Evolutionary conservation across 2,797 vertebrate genomes (phyloP).

Genomic region (Leptodactylus fallax): DNA sequence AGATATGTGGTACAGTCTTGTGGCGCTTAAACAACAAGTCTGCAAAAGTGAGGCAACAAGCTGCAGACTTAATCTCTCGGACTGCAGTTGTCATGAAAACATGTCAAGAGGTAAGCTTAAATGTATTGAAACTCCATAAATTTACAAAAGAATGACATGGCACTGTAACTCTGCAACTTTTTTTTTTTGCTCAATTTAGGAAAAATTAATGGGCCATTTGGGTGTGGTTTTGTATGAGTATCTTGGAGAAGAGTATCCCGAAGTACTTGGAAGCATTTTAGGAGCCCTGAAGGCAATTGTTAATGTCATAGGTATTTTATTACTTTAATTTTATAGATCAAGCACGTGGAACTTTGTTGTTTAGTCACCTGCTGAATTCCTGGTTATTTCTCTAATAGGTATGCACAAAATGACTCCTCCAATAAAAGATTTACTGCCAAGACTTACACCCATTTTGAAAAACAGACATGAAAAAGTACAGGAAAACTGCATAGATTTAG

Average conservation of each 20-base stretch:
- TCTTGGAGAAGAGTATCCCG: constrained; percentile 98
- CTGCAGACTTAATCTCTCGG: constrained; percentile 96
- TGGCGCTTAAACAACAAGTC: constrained; percentile 99
- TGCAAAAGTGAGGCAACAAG: constrained; percentile 97
- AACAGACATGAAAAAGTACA: constrained; percentile 99
- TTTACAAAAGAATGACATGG: background rate
- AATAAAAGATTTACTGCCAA: constrained; percentile 96
- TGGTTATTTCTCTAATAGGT: constrained; percentile 74
- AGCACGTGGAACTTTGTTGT: background rate
- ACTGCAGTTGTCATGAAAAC: constrained; percentile 99
- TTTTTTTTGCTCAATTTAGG: constrained; percentile 75
- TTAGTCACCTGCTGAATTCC: background rate
- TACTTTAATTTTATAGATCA: background rate
- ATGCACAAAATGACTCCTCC: constrained; percentile 99
- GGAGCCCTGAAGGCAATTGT: constrained; percentile 98
- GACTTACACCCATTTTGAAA: constrained; percentile 97
- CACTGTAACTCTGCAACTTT: background rate
- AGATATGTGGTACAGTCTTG: constrained; percentile 98
- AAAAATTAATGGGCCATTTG: constrained; percentile 99
- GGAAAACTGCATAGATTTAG: constrained; percentile 98
- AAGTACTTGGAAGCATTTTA: constrained; percentile 97
- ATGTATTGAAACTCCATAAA: background rate
- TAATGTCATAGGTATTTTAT: constrained; percentile 93
- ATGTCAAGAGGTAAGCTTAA: constrained; percentile 89
- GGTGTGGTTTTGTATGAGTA: constrained; percentile 98